Conservation (phyloP, 2,888 invertebrate genomes). For the Melieria picta region DNA sequence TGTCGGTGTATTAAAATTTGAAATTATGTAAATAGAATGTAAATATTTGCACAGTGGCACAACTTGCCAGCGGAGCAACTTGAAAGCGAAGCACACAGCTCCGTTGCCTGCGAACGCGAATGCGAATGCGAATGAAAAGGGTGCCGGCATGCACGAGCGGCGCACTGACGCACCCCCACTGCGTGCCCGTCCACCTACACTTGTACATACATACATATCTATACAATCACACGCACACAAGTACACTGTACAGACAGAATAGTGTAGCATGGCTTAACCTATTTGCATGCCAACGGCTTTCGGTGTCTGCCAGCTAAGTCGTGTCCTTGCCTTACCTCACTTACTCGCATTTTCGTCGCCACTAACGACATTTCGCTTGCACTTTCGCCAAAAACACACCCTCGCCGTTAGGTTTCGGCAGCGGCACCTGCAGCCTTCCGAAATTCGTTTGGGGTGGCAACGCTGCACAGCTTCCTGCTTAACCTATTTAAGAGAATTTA, state of each 20-base stretch:
- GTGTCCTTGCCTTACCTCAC: neutral
- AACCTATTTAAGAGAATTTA: slow-evolving; percentile 41
- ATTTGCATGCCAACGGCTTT: slow-evolving; percentile 37
- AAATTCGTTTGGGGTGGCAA: too few relatives aligned
- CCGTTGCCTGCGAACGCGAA: neutral
- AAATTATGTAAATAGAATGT: slow-evolving; percentile 27
- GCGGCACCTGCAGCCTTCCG: neutral
- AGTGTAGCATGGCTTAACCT: slow-evolving; percentile 25
- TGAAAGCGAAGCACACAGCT: neutral
- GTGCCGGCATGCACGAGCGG: neutral
- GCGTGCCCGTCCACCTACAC: neutral
- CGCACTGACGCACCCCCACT: neutral
- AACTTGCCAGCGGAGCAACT: neutral
- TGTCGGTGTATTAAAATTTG: neutral
- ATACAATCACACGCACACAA: slow-evolving; percentile 6
- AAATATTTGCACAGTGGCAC: slow-evolving; percentile 22
- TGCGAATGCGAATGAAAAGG: neutral
- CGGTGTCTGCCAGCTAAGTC: neutral
- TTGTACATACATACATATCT: slow-evolving; percentile 19
- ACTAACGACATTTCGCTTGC: neutral
- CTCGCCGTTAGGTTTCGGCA: neutral
- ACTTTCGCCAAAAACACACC: neutral
- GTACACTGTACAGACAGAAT: neutral
- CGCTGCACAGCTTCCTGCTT: neutral
- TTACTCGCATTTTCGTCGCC: neutral